Evolutionary conservation across 2,888 invertebrate species (phyloP), one percentile per base, ranked within the genome.

Genomic region (Ethmia dodecea): DNA sequence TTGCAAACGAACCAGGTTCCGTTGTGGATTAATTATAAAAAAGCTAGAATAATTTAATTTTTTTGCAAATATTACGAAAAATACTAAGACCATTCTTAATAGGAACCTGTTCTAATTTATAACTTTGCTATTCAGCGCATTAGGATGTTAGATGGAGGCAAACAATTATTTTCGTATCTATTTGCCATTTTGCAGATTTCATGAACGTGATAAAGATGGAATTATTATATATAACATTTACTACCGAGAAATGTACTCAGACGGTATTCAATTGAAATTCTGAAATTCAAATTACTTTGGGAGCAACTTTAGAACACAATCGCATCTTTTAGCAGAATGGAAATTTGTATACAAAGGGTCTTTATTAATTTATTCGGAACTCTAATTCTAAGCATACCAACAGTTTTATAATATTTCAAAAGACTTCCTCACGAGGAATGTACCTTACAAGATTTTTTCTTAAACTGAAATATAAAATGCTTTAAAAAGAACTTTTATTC

Each of bases 231-330:
- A n/a, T 31, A 27, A 28, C 13, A 27, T 31, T 22, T 33, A 13
- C 12, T 37, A 9, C 29, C 49, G 52, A 50, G 40, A 51, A 48
- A 53, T 53, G 49, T 49, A 47, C 57, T 60, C 14, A 59, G 55
- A 57, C 54, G 58, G 59, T 49, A 57, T 38, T 59, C 58, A 57
- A 65, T 75, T 73, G 63, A 72, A 75, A 78, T 78, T 80, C 76
- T 65, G 70, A 80, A 76, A 73, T 78, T 78, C 71, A 79, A 80
- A 81, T 81, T 65, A 72, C 71, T 73, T 70, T 50, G 69, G 56
- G 61, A 62, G 66, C 58, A 31, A 39, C 37, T 39, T 35, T 28
- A 25, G 29, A 39, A 35, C 30, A 39, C 35, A 35, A 35, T 39
- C 30, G 39, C 33, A 35, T 35, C 34, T 38, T 25, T 37, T 33